Evolutionary conservation across 2,888 invertebrate species (phyloP), one percentile per base, ranked within the genome.

Genomic region (Deilephila porcellus): DNA sequence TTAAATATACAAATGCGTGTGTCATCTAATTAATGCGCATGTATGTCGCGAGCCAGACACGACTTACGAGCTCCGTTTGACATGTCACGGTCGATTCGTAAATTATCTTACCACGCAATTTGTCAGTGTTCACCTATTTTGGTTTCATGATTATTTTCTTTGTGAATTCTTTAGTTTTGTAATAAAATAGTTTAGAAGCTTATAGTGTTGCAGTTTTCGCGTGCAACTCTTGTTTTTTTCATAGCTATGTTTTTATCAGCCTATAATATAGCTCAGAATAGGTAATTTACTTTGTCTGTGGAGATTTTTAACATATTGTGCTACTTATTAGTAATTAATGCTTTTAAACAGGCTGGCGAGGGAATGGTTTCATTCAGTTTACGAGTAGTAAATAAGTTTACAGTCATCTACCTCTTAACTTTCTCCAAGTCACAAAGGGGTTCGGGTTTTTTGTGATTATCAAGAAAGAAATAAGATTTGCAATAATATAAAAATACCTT

Each of bases 21-120:
- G 29, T 45, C 37, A 19, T 52, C 25, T 67, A 67, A 67, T 67
- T 52, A 67, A 67, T 67, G 67, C 29, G 60, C n/a, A 4, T 67
- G 20, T 45, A 25, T 52, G 64, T 52, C 45, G 25, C 45, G 45
- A n/a, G n/a, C 20, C 45, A 52, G 25, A 52, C 17, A 25, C 37
- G 6, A 45, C 20, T 45, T 52, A 25, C 37, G 17, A 45, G 45
- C 67, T 25, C 67, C 67, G 14, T 52, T 5, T 25, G 67, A 67
- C 67, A 25, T 20, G 45, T 25, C 67, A 67, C 20, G 67, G 67
- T 17, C 45, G 67, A 67, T 67, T 52, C 37, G 25, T 67, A 52
- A 52, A 52, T 52, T 20, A 52, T 52, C 25, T 67, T 25, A 29
- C 67, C 67, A 67, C 64, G 64, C 64, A 67, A 67, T 67, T 67